Conservation (phyloP, 2,888 invertebrate species). For the Drosophila anceps region DNA sequence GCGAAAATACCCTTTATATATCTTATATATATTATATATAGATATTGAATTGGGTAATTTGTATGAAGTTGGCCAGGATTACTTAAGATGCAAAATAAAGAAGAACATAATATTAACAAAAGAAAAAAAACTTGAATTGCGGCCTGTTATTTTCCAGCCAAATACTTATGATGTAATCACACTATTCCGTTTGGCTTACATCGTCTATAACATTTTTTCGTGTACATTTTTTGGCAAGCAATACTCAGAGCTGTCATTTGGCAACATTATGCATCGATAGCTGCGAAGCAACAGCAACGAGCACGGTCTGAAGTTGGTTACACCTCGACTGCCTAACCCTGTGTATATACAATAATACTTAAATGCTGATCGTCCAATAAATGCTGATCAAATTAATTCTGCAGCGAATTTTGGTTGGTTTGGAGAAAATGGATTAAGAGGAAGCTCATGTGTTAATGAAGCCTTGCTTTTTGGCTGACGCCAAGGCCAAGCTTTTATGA, state of each 20-base stretch:
- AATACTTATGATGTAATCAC: not conserved
- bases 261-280: not conserved
- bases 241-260: not conserved
- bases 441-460: not conserved
- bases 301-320: not conserved
- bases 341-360: no score
- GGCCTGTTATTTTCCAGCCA: not conserved
- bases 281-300: not conserved
- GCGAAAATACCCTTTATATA: slow-evolving; percentile 1
- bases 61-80: not conserved
- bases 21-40: no score
- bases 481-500: not conserved
- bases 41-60: not conserved
- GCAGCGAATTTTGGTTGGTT: not conserved
- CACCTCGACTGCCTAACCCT: no score
- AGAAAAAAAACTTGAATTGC: no score
- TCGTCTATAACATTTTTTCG: not conserved
- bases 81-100: not conserved
- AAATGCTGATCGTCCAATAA: no score
- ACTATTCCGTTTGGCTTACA: no score
- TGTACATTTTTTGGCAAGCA: not conserved
- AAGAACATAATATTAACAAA: not conserved
- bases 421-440: not conserved
- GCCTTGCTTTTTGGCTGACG: not conserved
- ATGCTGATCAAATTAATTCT: no score